Evolutionary conservation across 2,888 invertebrate species (phyloP).

Genomic region (Leptarthrus brevirostris): DNA sequence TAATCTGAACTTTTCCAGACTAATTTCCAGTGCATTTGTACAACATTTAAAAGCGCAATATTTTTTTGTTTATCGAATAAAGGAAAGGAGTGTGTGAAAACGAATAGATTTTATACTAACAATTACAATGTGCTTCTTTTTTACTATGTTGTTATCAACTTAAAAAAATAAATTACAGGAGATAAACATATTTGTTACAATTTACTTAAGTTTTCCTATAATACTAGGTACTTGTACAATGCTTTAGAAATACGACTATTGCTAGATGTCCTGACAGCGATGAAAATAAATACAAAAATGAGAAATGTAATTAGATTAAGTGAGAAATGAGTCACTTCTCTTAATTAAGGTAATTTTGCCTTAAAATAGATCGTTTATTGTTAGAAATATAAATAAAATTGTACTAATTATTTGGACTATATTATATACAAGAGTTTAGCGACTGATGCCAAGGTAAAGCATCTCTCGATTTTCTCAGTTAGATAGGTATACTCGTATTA

Average conservation of each 20-base stretch:
- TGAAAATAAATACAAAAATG: conserved; percentile 30
- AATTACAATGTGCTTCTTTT: neutral
- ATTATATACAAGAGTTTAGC: neutral
- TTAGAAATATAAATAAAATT: conserved; percentile 5
- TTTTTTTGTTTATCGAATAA: no score
- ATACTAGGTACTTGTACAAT: conserved; percentile 31
- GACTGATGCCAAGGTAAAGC: no score
- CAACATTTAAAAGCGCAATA: no score
- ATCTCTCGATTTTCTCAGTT: no score
- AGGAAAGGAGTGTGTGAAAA: no score
- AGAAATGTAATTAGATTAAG: neutral
- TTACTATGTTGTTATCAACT: neutral
- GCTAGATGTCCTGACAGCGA: neutral
- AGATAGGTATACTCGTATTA: no score
- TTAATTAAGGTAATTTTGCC: no score
- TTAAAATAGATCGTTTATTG: no score
- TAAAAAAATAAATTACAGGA: conserved; percentile 32
- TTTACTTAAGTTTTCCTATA: conserved; percentile 17
- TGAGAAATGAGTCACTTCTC: neutral
- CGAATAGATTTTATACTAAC: no score
- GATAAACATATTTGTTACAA: conserved; percentile 24
- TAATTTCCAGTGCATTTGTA: no score
- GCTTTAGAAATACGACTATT: neutral
- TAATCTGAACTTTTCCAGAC: no score
- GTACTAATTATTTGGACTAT: conserved; percentile 23